Conservation (phyloP, 2,113 vertebrate species). For the Cyanocitta stelleri region DNA sequence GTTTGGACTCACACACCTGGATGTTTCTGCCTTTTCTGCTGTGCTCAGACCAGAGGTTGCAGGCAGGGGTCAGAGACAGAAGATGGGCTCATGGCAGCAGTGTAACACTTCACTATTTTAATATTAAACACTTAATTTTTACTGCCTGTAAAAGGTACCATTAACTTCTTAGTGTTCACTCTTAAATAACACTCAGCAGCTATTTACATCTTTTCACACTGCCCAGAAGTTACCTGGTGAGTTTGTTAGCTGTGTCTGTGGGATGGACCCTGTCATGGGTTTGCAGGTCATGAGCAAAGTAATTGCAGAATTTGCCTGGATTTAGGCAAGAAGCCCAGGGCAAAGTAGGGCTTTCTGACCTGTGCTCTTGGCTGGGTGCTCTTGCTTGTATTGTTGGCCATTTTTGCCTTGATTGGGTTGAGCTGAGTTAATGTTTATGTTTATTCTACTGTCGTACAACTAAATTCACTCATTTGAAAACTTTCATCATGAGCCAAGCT, state of each 20-base stretch:
- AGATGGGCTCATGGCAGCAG: neutral
- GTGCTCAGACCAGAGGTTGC: neutral
- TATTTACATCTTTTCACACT: neutral
- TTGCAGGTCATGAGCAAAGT: neutral
- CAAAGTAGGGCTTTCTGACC: neutral
- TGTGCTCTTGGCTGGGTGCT: neutral
- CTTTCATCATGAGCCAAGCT: neutral
- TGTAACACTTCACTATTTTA: neutral
- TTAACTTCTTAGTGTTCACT: neutral
- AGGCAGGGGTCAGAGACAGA: neutral
- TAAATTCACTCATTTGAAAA: conserved; percentile 30
- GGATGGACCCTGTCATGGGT: accelerated
- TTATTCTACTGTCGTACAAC: neutral
- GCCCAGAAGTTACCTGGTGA: neutral
- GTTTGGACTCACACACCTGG: neutral
- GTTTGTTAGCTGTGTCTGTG: neutral
- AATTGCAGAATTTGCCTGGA: neutral
- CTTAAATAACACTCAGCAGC: neutral
- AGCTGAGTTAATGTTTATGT: conserved; percentile 26
- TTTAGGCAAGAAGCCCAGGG: neutral
- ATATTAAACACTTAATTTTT: neutral
- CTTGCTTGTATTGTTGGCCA: neutral
- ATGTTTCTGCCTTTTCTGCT: neutral
- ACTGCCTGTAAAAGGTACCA: neutral
- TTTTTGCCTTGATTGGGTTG: neutral